Evolutionary conservation across 30 jellyfish, hydroid and myxozoan species (phyloP), one percentile per base, ranked within the genome.

Genomic region (Clytia hemisphaerica): DNA sequence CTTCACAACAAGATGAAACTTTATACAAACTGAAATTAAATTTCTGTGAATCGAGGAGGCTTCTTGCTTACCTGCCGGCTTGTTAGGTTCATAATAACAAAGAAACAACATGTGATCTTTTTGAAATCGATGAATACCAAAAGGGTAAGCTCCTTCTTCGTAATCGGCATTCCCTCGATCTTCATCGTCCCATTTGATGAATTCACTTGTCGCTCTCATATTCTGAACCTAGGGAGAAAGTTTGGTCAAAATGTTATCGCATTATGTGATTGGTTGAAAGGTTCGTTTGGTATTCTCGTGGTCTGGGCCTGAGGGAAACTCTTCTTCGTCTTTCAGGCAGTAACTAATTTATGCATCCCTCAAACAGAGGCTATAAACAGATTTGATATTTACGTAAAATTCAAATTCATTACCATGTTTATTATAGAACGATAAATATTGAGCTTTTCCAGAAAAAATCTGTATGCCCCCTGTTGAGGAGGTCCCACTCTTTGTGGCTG

Each of bases 91-190:
- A 47, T 84, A 84, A 57, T 73, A 84, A 57, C 95, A 84, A 49
- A 84, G 47, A 62, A 84, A 84, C 45, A 84, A 57, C 95, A 84
- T 84, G 62, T 84, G 95, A 65, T 84, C 95, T 54, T 84, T 84
- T 65, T 84, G 95, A 18, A 88, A 89, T 61, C 77, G 77, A 44
- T 84, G 95, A 16, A 84, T 77, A 4, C 95, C 95, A 34, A 76
- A 84, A 9, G 95, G 95, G 64, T 73, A 84, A 1, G 73, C 93
- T 2, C 95, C 95, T 2, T 89, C 89, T 50, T 84, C 95, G 70
- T 84, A 75, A 38, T 84, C 95, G 33, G 85, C 77, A 40, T 84
- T 84, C 4, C 95, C 95, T 37, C 61, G 95, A 57, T 84, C 95
- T 77, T 84, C 95, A 32, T 84, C 95, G 58, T 84, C 95, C 35